A percentile compares a stretch with the other conserved stretches of the same genome.
phyloP scores from a whole-genome alignment of 1,140 invertebrate genomes.

The Chrysopa pallens region DNA sequence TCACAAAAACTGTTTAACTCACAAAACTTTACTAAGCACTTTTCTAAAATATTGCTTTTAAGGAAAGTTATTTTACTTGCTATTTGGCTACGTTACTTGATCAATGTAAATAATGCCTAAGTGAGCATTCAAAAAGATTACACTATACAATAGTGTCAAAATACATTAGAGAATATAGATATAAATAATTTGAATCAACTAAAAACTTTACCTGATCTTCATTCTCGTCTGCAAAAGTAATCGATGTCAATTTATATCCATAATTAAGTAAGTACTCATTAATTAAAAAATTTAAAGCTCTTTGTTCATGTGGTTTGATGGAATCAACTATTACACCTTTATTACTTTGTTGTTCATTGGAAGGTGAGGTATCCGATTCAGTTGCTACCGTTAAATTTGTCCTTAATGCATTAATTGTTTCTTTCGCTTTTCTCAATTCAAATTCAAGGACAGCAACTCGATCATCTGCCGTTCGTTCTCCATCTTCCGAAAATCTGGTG shows the following conservation, averaged over 20 bases:
- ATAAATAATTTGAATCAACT: too few species aligned
- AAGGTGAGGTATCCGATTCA: constrained; percentile 39
- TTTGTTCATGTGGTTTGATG: constrained; percentile 67
- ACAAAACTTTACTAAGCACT: too few species aligned
- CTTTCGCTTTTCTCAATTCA: constrained; percentile 71
- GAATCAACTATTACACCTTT: constrained; percentile 24
- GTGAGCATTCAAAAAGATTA: too few species aligned
- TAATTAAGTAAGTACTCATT: constrained; percentile 71
- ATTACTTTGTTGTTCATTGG: constrained; percentile 16
- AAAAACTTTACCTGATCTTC: constrained; percentile 67
- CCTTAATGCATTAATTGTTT: constrained; percentile 67
- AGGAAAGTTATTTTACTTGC: too few species aligned
- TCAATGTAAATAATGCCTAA: too few species aligned
- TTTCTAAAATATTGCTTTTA: too few species aligned
- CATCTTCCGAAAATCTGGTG: constrained; percentile 76
- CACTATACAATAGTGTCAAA: too few species aligned
- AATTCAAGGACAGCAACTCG: constrained; percentile 73
- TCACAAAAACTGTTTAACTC: too few species aligned
- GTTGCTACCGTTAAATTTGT: constrained; percentile 65
- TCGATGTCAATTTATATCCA: constrained; percentile 75
- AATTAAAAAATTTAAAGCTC: constrained; percentile 72
- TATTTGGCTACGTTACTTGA: too few species aligned
- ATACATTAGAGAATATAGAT: too few species aligned
- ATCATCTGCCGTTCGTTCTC: constrained; percentile 54
- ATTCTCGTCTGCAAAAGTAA: constrained; percentile 86